Conservation (phyloP, 2,113 vertebrate species). For the Carassius carassius region DNA sequence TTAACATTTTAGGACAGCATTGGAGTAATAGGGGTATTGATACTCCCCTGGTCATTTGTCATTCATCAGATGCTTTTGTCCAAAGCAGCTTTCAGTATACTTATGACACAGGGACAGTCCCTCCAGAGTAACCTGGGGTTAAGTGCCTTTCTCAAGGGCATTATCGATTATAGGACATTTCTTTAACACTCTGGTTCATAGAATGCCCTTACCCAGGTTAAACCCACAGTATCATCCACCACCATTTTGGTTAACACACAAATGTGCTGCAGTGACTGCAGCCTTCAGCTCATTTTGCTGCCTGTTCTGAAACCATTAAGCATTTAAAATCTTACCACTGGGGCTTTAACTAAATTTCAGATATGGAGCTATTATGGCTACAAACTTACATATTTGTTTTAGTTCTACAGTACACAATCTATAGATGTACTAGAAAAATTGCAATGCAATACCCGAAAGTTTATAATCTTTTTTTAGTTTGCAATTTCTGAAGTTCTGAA, state of each 20-base stretch:
- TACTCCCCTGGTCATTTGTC: neutral
- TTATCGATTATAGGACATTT: conserved; percentile 28
- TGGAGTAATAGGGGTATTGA: neutral
- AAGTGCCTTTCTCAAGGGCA: conserved; percentile 42
- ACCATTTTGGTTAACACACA: neutral
- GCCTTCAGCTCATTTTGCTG: neutral
- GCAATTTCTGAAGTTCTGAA: no score
- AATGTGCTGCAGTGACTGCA: neutral
- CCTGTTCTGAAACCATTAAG: neutral
- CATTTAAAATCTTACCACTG: conserved; percentile 18
- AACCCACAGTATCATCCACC: neutral
- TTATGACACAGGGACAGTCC: neutral
- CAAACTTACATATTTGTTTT: neutral
- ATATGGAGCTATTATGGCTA: conserved; percentile 3
- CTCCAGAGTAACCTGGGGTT: conserved; percentile 23
- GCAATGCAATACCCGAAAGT: neutral
- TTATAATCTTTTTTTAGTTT: neutral
- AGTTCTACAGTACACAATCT: neutral
- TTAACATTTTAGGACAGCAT: neutral
- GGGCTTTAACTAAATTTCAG: conserved; percentile 1
- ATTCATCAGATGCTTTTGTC: conserved; percentile 12
- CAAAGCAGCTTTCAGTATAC: neutral
- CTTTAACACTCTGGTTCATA: neutral
- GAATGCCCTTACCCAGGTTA: conserved; percentile 30
- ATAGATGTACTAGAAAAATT: neutral